Evolutionary conservation across 2,113 vertebrate species (phyloP).

Genomic region (Acanthisitta chloris): DNA sequence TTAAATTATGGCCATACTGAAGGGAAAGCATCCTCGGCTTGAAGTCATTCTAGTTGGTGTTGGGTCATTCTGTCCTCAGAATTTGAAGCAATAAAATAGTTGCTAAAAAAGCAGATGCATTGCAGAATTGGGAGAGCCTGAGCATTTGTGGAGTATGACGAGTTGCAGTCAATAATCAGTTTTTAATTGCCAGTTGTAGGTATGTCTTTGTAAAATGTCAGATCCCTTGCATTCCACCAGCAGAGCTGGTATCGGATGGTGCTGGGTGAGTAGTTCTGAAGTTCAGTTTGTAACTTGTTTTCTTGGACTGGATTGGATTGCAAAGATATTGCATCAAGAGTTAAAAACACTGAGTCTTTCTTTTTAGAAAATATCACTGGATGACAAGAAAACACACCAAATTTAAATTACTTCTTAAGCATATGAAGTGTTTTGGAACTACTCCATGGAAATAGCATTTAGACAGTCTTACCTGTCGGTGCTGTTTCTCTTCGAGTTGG

Average conservation of each 20-base stretch:
- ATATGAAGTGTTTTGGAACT: conserved; percentile 14
- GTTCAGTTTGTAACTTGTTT: not conserved
- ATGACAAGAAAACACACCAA: not conserved
- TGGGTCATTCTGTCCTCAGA: not conserved
- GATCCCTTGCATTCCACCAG: not conserved
- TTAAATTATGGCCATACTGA: not conserved
- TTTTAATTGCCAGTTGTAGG: not conserved
- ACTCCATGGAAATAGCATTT: not conserved
- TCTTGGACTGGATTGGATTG: not conserved
- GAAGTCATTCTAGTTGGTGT: not conserved
- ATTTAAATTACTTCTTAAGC: not conserved
- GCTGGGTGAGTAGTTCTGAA: not conserved
- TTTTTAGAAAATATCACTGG: not conserved
- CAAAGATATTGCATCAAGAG: not conserved
- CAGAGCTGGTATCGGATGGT: not conserved
- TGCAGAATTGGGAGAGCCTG: not conserved
- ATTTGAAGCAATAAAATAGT: not conserved
- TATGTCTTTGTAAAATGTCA: not conserved
- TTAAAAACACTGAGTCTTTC: not conserved
- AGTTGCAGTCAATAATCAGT: not conserved
- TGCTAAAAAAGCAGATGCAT: not conserved
- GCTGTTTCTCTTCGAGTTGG: not conserved
- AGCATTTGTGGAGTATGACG: not conserved
- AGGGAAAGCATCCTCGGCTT: not conserved
- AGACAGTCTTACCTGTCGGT: not conserved